These are phyloP conservation scores for Meloidogyne chitwoodi DNA, from an alignment of 1,140 invertebrate species.

Conservation along the genomic window DNA sequence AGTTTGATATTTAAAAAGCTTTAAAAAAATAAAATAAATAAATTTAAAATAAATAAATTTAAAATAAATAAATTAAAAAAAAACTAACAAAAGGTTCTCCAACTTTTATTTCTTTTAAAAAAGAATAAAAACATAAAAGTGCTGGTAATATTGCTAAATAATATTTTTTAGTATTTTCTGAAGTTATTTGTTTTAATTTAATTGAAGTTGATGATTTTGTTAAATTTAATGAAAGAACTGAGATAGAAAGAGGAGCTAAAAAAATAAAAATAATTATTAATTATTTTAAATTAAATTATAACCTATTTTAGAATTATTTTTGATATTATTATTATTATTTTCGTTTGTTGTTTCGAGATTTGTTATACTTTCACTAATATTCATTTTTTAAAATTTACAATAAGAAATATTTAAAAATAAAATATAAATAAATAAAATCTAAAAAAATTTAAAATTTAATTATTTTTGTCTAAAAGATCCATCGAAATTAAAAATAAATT, in stretches of 20 bases:
- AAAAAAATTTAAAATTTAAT: too few relatives aligned
- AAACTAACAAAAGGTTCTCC: slow-evolving; percentile 36
- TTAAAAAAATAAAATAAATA: neutral
- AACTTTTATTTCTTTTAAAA: slow-evolving; percentile 48
- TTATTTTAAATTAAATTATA: neutral
- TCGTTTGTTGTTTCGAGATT: too few relatives aligned
- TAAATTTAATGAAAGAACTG: neutral
- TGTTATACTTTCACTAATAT: too few relatives aligned
- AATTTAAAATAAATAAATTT: neutral
- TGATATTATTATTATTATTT: too few relatives aligned
- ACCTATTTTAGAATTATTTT: neutral
- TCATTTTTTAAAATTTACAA: too few relatives aligned
- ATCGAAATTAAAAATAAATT: too few relatives aligned
- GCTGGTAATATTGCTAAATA: neutral
- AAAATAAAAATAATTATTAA: too few relatives aligned
- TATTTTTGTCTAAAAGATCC: too few relatives aligned
- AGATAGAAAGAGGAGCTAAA: neutral
- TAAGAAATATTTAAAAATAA: too few relatives aligned
- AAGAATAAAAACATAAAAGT: slow-evolving; percentile 20
- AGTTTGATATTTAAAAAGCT: slow-evolving; percentile 46
- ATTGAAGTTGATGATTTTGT: neutral
- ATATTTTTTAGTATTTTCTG: neutral
- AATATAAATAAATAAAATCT: too few relatives aligned
- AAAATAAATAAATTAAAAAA: too few relatives aligned
- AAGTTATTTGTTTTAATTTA: neutral